A percentile compares a stretch with the other conserved stretches of the same genome.
Evolutionary conservation across 2,888 invertebrate genomes (phyloP).

Genomic region (Synergus itoensis): DNA sequence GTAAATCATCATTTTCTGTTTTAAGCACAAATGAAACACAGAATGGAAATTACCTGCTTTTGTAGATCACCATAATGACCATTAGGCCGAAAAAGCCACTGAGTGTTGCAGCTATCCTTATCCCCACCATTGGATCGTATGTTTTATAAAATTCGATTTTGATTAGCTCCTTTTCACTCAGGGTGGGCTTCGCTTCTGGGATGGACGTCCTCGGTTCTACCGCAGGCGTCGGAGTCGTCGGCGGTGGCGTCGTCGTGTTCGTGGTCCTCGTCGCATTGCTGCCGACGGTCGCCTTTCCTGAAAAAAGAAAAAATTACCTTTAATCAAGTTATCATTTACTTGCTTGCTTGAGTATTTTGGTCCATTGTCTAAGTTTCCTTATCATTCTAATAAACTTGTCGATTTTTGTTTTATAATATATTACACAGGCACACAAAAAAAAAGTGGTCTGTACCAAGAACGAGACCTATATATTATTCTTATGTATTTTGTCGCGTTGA

Average conservation of each 20-base stretch:
- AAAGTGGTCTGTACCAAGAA: too few relatives aligned
- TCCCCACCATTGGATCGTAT: slow-evolving; percentile 96
- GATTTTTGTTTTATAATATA: not conserved
- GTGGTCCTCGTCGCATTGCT: slow-evolving; percentile 75
- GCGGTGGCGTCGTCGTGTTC: slow-evolving; percentile 61
- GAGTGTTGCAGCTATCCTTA: slow-evolving; percentile 93
- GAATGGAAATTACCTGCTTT: slow-evolving; percentile 82
- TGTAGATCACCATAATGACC: slow-evolving; percentile 94
- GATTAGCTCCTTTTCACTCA: slow-evolving; percentile 83
- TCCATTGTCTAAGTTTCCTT: too few relatives aligned
- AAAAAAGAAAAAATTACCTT: slow-evolving; percentile 42
- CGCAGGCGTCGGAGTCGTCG: slow-evolving; percentile 75
- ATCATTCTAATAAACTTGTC: not conserved
- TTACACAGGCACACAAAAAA: too few relatives aligned
- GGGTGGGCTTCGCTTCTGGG: slow-evolving; percentile 75
- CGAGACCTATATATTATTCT: too few relatives aligned
- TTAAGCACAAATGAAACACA: too few relatives aligned
- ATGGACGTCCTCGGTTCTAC: slow-evolving; percentile 79
- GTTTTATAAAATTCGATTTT: slow-evolving; percentile 92
- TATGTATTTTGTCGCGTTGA: too few relatives aligned
- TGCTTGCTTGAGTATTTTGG: too few relatives aligned
- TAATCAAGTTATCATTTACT: not conserved
- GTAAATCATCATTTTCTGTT: too few relatives aligned
- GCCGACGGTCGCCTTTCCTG: slow-evolving; percentile 72
- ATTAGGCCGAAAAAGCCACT: slow-evolving; percentile 95